A percentile compares a stretch with the other conserved stretches of the same genome.
Evolutionary conservation across 2,113 vertebrate species (phyloP).

Genomic region (Labeo rohita): DNA sequence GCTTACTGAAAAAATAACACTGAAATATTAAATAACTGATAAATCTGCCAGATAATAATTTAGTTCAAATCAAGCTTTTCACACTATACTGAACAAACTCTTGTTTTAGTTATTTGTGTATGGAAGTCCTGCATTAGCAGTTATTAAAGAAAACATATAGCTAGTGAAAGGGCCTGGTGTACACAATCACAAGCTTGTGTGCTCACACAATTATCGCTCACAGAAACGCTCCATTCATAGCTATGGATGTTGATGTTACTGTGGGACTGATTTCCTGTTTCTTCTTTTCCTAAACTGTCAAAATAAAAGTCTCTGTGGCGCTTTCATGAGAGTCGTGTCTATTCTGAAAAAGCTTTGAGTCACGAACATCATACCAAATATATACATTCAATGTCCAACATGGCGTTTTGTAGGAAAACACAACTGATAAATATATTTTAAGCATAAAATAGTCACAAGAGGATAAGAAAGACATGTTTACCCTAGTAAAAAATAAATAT

Average conservation of each 20-base stretch:
- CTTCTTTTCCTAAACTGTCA: not conserved
- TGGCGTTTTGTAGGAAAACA: not conserved
- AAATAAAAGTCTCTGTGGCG: not conserved
- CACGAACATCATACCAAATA: not conserved
- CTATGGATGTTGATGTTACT: constrained; percentile 9
- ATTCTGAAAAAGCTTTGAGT: not conserved
- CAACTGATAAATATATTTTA: not conserved
- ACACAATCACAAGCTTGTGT: constrained; percentile 4
- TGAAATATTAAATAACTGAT: not conserved
- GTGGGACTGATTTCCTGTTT: constrained; percentile 11
- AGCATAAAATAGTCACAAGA: not conserved
- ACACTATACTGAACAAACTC: not conserved
- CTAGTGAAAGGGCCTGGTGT: not conserved
- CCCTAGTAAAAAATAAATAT: no score
- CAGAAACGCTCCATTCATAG: constrained; percentile 12
- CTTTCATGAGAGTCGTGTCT: not conserved
- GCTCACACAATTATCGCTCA: constrained; percentile 1
- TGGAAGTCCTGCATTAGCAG: constrained; percentile 15
- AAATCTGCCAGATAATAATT: not conserved
- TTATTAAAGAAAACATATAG: constrained; percentile 35
- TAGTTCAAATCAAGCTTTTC: not conserved
- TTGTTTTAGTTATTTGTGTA: not conserved
- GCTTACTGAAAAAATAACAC: not conserved
- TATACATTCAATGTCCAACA: not conserved
- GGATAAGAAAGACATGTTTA: no score